Evolutionary conservation across 2,797 vertebrate genomes (phyloP).

Genomic region (Lepilemur septentrionalis): DNA sequence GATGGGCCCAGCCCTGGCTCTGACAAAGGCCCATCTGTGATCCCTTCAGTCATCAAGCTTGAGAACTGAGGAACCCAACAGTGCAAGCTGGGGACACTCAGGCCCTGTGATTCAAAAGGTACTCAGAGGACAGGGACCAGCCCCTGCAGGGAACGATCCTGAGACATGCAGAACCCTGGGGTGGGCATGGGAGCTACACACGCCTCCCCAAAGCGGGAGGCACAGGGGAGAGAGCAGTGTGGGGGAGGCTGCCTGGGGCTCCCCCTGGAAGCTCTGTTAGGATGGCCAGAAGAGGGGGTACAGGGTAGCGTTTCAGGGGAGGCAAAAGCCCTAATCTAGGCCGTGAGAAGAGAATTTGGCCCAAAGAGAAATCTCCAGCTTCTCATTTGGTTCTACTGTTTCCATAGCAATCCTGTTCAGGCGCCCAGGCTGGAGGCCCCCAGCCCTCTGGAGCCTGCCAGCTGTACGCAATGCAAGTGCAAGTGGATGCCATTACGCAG

Average conservation of each 20-base stretch:
- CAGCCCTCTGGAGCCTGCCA: not conserved
- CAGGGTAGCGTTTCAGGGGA: not conserved
- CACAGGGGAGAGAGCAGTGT: accelerated
- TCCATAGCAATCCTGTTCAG: not conserved
- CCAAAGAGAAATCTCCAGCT: not conserved
- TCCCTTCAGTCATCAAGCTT: not conserved
- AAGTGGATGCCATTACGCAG: slow-evolving; percentile 77
- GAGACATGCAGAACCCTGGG: not conserved
- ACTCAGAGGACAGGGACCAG: not conserved
- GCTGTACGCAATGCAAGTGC: slow-evolving; percentile 47
- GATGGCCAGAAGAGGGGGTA: not conserved
- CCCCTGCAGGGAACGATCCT: not conserved
- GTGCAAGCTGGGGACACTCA: not conserved
- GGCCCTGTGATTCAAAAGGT: not conserved
- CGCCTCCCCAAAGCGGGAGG: not conserved
- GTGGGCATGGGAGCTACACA: not conserved
- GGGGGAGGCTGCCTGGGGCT: accelerated
- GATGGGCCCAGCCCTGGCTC: not conserved
- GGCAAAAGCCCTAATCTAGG: not conserved
- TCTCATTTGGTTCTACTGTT: not conserved
- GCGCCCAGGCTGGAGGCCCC: not conserved
- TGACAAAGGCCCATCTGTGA: not conserved
- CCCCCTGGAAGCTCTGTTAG: not conserved
- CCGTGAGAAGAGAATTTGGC: not conserved
- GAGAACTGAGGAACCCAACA: not conserved